A percentile compares a stretch with the other conserved stretches of the same genome.
These are phyloP conservation scores for Asarcornis scutulata DNA, from an alignment of 2,113 vertebrate species.

Conservation along the genomic window DNA sequence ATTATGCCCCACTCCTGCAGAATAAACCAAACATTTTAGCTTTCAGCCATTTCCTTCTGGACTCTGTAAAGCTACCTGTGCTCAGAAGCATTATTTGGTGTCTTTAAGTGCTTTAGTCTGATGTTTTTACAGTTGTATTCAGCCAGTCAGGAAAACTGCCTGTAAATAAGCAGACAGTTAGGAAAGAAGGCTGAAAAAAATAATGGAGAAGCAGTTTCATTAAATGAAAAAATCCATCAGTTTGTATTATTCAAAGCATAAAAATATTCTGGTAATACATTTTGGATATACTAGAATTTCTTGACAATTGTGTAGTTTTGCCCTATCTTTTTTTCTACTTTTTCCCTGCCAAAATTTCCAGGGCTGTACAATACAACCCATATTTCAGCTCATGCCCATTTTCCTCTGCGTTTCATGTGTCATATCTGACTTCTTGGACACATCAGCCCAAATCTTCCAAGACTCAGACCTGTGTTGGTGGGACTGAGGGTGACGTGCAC, in stretches of 20 bases:
- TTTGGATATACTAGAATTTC: neutral
- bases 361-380: neutral
- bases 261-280: neutral
- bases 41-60: slow-evolving; percentile 67
- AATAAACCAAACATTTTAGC: slow-evolving; percentile 67
- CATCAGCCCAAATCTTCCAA: neutral
- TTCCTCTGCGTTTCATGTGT: neutral
- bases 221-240: neutral
- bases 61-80: slow-evolving; percentile 69
- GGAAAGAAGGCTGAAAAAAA: slow-evolving; percentile 6
- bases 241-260: neutral
- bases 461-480: neutral
- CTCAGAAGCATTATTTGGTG: slow-evolving; percentile 57
- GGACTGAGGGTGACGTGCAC: neutral
- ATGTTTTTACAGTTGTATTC: slow-evolving; percentile 31
- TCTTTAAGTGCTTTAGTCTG: slow-evolving; percentile 46
- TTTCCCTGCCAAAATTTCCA: neutral
- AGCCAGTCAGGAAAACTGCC: neutral
- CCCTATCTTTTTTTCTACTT: neutral
- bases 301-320: neutral
- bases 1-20: slow-evolving; percentile 44
- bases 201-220: neutral
- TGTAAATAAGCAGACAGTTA: neutral
- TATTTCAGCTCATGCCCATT: neutral
- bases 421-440: neutral